phyloP scores from a whole-genome alignment of 2,888 invertebrate genomes.

The Scaptomyza reducta region DNA sequence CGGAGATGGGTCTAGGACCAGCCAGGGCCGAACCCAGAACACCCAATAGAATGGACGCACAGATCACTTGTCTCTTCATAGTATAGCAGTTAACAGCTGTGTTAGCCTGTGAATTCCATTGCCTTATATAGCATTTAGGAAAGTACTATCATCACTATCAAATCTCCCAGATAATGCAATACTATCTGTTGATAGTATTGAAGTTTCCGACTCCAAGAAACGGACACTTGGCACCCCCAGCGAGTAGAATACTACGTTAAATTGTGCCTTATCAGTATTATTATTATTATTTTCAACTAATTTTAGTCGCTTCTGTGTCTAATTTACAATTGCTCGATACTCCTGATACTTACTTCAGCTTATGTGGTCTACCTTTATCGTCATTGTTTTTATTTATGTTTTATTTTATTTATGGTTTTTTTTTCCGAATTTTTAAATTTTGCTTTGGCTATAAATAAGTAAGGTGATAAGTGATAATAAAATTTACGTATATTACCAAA shows the following conservation, averaged over 20 bases:
- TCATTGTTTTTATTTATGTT: constrained; percentile 21
- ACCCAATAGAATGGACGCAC: constrained; percentile 43
- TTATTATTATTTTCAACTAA: constrained; percentile 24
- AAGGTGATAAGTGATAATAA: constrained; percentile 24
- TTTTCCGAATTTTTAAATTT: constrained; percentile 26
- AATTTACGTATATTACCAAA: constrained; percentile 16
- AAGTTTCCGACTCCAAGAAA: background rate
- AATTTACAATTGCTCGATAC: constrained; percentile 59
- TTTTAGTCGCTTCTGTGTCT: constrained; percentile 31
- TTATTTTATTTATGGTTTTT: constrained; percentile 31
- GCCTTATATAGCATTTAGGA: constrained; percentile 50
- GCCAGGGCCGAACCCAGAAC: constrained; percentile 42
- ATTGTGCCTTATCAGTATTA: constrained; percentile 50
- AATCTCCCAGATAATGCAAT: constrained; percentile 23
- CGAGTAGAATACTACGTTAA: constrained; percentile 11
- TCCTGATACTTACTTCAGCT: constrained; percentile 18
- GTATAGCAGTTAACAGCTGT: constrained; percentile 17
- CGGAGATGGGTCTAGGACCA: constrained; percentile 69
- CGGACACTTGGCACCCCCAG: constrained; percentile 25
- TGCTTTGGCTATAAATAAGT: constrained; percentile 41
- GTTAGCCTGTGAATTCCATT: background rate
- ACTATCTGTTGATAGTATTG: constrained; percentile 52
- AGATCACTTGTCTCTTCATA: constrained; percentile 46
- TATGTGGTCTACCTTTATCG: constrained; percentile 34
- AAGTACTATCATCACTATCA: constrained; percentile 15